Conservation (phyloP, 2,888 invertebrate genomes). For the Glomeris marginata region DNA sequence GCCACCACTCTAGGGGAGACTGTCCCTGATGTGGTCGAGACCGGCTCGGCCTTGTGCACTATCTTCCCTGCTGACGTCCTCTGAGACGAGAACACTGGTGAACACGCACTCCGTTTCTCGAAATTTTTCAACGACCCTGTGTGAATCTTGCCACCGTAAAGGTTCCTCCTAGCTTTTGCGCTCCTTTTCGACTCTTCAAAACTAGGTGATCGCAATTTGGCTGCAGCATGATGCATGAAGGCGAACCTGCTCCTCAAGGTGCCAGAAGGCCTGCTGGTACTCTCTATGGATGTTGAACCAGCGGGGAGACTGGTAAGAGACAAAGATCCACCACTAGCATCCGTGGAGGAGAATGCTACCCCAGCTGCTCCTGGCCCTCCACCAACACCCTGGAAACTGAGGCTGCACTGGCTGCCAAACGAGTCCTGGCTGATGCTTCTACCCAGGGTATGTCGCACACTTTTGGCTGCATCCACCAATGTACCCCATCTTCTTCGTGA, state of each 20-base stretch:
- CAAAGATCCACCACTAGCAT: neutral
- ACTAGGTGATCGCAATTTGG: conserved; percentile 12
- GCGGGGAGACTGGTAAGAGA: neutral
- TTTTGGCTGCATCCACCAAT: conserved; percentile 70
- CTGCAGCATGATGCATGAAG: neutral
- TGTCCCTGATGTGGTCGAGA: neutral
- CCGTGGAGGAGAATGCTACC: neutral
- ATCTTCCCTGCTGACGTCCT: neutral
- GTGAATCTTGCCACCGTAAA: conserved; percentile 13
- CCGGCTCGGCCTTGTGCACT: neutral
- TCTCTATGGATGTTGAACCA: too few species aligned
- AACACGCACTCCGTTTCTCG: conserved; percentile 11
- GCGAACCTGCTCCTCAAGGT: conserved; percentile 8
- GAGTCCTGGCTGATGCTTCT: conserved; percentile 67
- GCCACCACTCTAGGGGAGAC: conserved; percentile 2
- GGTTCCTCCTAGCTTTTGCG: conserved; percentile 9
- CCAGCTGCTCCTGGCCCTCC: conserved; percentile 4
- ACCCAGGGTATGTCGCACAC: conserved; percentile 63
- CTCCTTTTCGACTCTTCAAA: conserved; percentile 14
- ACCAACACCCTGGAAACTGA: conserved; percentile 34
- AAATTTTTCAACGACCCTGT: conserved; percentile 13
- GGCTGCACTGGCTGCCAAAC: conserved; percentile 44
- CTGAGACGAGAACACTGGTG: conserved; percentile 10
- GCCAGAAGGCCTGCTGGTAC: neutral
- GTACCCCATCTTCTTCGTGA: conserved; percentile 38